Evolutionary conservation across 2,797 vertebrate species (phyloP).

Genomic region (Diglossa cyanea): DNA sequence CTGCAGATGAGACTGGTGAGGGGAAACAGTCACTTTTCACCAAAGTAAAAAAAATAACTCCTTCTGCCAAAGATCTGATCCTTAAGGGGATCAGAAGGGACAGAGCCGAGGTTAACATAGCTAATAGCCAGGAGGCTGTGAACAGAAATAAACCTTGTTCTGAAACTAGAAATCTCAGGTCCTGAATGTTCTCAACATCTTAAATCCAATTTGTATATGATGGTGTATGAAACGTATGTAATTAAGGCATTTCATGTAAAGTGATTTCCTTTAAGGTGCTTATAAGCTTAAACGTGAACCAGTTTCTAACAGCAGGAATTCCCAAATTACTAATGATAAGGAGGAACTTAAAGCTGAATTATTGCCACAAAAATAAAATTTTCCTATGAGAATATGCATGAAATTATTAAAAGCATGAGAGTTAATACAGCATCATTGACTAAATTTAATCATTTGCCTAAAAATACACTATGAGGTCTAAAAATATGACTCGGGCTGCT

Average conservation of each 20-base stretch:
- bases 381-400: accelerated
- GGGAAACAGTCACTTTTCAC: background rate
- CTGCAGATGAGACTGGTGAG: background rate
- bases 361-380: background rate
- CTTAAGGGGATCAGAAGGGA: background rate
- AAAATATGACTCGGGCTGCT: background rate
- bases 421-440: too few species aligned
- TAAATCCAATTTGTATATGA: background rate
- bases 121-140: background rate
- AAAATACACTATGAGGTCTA: background rate
- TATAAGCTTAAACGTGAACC: background rate
- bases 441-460: background rate
- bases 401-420: background rate
- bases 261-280: background rate
- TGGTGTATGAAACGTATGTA: accelerated
- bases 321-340: background rate
- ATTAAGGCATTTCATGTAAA: background rate
- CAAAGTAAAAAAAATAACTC: background rate
- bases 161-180: background rate
- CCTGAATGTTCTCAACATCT: background rate
- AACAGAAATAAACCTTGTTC: background rate
- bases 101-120: accelerated
- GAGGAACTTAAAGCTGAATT: background rate
- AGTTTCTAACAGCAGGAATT: background rate
- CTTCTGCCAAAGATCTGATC: background rate